Evolutionary conservation across 2,113 vertebrate genomes (phyloP).

Genomic region (Puntigrus tetrazona): DNA sequence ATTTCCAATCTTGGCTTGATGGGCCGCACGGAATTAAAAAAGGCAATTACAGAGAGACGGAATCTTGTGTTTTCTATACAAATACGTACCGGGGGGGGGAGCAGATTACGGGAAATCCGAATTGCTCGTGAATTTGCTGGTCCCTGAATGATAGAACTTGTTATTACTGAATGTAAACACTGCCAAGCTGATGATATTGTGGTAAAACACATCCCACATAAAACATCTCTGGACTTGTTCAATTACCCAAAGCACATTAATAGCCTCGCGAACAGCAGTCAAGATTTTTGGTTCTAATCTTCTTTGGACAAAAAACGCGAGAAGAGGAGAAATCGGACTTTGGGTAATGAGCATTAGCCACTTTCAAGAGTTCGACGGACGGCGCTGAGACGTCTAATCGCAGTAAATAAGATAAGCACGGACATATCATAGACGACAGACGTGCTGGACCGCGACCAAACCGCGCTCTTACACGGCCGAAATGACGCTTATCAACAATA

Average conservation of each 20-base stretch:
- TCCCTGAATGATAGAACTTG: conserved; percentile 79
- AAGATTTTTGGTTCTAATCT: conserved; percentile 58
- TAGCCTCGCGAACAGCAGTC: conserved; percentile 52
- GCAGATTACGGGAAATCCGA: conserved; percentile 78
- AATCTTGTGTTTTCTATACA: conserved; percentile 78
- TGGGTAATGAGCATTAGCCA: conserved; percentile 53
- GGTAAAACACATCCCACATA: conserved; percentile 78
- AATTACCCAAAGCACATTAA: conserved; percentile 79
- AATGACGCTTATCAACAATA: background rate
- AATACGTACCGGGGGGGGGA: conserved; percentile 66
- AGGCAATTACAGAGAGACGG: conserved; percentile 79
- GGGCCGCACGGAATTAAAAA: conserved; percentile 73
- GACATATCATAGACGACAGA: conserved; percentile 28
- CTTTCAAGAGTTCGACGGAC: conserved; percentile 29
- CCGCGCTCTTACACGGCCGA: background rate
- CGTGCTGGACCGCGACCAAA: conserved; percentile 18
- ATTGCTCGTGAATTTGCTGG: conserved; percentile 72
- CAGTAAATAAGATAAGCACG: conserved; percentile 30
- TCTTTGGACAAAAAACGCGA: conserved; percentile 54
- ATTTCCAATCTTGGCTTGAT: conserved; percentile 76
- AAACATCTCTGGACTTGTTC: conserved; percentile 74
- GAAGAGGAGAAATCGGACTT: conserved; percentile 35
- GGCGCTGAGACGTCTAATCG: conserved; percentile 20
- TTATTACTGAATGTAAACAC: conserved; percentile 82
- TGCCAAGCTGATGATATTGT: conserved; percentile 79